Evolutionary conservation across 2,888 invertebrate species (phyloP).

Genomic region (Sepiola atlantica): DNA sequence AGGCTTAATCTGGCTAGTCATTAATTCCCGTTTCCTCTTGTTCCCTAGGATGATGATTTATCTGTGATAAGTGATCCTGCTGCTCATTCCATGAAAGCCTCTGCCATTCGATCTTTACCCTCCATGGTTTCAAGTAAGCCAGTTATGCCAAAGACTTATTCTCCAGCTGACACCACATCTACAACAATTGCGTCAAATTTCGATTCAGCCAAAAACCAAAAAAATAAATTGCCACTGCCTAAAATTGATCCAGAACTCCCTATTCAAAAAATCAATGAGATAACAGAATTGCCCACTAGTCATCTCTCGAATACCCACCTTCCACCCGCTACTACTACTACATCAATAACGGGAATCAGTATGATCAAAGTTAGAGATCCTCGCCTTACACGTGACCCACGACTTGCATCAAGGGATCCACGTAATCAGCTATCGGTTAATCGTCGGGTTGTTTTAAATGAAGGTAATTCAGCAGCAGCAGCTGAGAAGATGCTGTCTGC

Average conservation of each 20-base stretch:
- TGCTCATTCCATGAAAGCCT: constrained; percentile 22
- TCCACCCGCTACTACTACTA: background rate
- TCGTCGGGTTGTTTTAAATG: background rate
- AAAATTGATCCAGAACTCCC: background rate
- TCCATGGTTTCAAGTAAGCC: constrained; percentile 48
- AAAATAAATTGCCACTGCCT: constrained; percentile 35
- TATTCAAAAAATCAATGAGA: background rate
- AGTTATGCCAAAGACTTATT: constrained; percentile 47
- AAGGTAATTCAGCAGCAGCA: background rate
- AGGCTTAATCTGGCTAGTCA: background rate
- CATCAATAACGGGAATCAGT: constrained; percentile 6
- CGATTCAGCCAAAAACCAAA: background rate
- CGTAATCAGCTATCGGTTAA: background rate
- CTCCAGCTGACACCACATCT: constrained; percentile 44
- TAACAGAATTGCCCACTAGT: background rate
- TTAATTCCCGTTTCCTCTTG: constrained; percentile 8
- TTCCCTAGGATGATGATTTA: constrained; percentile 37
- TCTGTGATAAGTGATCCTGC: constrained; percentile 42
- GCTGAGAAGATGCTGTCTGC: background rate
- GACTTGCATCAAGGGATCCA: constrained; percentile 49
- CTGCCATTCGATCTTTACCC: constrained; percentile 34
- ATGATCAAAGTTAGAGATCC: constrained; percentile 51
- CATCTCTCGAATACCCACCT: background rate
- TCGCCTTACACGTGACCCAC: constrained; percentile 53
- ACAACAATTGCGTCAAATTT: background rate